Percentiles rank a stretch among this genome's conserved stretches.
phyloP scores from a whole-genome alignment of 2,888 invertebrate genomes.

The Melikaiella ostensackeni region DNA sequence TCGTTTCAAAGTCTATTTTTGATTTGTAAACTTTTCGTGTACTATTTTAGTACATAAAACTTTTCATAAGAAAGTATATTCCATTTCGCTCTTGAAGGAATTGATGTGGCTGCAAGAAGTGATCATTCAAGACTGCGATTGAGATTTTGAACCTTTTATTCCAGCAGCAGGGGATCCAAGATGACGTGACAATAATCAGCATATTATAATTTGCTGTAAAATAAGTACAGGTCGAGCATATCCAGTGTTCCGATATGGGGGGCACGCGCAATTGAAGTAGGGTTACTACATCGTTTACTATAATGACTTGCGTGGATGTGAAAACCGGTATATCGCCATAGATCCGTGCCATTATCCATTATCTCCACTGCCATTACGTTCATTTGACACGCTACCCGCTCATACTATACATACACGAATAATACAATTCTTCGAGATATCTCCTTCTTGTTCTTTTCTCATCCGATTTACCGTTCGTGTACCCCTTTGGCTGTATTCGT shows the following conservation, averaged over 20 bases:
- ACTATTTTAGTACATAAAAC: no score
- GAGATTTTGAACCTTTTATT: no score
- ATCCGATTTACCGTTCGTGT: conserved; percentile 14
- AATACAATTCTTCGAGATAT: conserved; percentile 55
- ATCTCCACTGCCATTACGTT: conserved; percentile 61
- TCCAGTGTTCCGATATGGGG: conserved; percentile 16
- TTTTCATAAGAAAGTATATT: no score
- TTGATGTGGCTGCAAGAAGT: no score
- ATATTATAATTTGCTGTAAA: no score
- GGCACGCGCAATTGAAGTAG: conserved; percentile 56
- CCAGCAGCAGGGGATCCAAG: no score
- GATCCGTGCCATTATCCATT: conserved; percentile 66
- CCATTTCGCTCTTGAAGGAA: no score
- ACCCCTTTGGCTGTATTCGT: conserved; percentile 28
- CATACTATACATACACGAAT: conserved; percentile 54
- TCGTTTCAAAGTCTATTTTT: no score
- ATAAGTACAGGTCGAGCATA: background rate
- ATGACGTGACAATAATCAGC: no score
- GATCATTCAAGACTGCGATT: no score
- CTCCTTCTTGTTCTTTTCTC: conserved; percentile 31
- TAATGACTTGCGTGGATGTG: conserved; percentile 54
- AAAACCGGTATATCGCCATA: conserved; percentile 61
- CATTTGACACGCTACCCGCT: conserved; percentile 68
- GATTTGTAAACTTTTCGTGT: no score
- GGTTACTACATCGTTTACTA: conserved; percentile 53